Evolutionary conservation across 2,797 vertebrate species (phyloP).

Genomic region (Bradypodion pumilum): DNA sequence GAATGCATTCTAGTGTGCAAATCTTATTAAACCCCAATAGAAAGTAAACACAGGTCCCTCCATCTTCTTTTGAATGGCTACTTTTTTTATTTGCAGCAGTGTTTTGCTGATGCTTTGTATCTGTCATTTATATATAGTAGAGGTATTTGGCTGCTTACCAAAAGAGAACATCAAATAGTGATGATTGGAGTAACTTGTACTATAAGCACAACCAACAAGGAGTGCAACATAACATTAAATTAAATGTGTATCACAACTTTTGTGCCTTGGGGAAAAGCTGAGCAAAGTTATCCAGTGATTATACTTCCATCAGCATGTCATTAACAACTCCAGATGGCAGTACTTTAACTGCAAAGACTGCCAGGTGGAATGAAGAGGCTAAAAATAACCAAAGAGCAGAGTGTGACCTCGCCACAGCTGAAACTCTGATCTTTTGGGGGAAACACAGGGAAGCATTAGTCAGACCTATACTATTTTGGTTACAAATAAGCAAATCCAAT

Average conservation of each 20-base stretch:
- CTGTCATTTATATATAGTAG: conserved; percentile 49
- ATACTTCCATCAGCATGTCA: conserved; percentile 64
- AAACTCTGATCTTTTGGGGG: conserved; percentile 31
- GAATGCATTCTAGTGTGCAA: conserved; percentile 46
- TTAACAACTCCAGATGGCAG: conserved; percentile 73
- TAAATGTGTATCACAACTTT: conserved; percentile 65
- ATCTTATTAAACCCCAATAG: conserved; percentile 54
- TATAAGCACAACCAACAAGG: conserved; percentile 61
- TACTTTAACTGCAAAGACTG: conserved; percentile 64
- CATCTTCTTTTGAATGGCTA: conserved; percentile 28
- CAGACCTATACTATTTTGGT: conserved; percentile 3
- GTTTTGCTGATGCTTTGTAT: conserved; percentile 45
- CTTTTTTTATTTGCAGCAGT: conserved; percentile 55
- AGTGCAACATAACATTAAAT: conserved; percentile 70
- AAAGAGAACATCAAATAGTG: conserved; percentile 59
- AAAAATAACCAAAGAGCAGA: conserved; percentile 63
- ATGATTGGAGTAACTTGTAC: conserved; percentile 60
- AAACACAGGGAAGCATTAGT: conserved; percentile 2
- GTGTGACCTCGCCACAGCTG: conserved; percentile 56
- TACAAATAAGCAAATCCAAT: neutral
- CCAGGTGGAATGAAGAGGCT: conserved; percentile 66
- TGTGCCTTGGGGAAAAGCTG: conserved; percentile 57
- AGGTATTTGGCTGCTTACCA: conserved; percentile 51
- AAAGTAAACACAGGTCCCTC: conserved; percentile 41
- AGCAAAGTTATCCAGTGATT: conserved; percentile 64